These are phyloP conservation scores for Aramus guarauna DNA, from an alignment of 2,113 vertebrate species.

Conservation along the genomic window DNA sequence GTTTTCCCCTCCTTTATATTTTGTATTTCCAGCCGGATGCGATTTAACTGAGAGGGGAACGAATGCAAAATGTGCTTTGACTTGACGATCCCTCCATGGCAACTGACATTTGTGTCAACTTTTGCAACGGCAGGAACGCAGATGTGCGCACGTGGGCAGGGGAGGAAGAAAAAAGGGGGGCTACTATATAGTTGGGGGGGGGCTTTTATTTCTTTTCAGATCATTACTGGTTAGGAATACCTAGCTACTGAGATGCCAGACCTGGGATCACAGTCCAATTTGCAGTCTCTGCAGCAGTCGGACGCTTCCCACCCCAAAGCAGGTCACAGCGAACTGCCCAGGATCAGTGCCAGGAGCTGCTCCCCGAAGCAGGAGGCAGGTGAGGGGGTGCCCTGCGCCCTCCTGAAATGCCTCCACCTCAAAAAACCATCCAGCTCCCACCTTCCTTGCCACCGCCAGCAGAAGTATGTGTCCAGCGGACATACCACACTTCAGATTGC, in stretches of 20 bases:
- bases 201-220: not conserved
- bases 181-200: accelerated
- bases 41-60: not conserved
- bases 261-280: not conserved
- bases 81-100: not conserved
- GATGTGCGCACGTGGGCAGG: not conserved
- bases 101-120: not conserved
- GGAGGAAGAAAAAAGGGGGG: not conserved
- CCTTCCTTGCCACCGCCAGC: not conserved
- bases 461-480: not conserved
- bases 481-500: accelerated
- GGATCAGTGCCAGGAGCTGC: accelerated
- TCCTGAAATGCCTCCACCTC: not conserved
- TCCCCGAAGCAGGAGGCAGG: not conserved
- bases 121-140: not conserved
- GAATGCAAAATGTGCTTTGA: not conserved
- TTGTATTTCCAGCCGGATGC: not conserved
- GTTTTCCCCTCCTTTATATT: not conserved
- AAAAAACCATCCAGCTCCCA: not conserved
- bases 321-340: not conserved
- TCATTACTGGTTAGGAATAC: not conserved
- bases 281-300: not conserved
- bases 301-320: not conserved
- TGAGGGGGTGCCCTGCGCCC: not conserved
- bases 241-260: not conserved